These are phyloP conservation scores for Steatocranus sp. DNA, from an alignment of 2,797 vertebrate species.

Conservation along the genomic window DNA sequence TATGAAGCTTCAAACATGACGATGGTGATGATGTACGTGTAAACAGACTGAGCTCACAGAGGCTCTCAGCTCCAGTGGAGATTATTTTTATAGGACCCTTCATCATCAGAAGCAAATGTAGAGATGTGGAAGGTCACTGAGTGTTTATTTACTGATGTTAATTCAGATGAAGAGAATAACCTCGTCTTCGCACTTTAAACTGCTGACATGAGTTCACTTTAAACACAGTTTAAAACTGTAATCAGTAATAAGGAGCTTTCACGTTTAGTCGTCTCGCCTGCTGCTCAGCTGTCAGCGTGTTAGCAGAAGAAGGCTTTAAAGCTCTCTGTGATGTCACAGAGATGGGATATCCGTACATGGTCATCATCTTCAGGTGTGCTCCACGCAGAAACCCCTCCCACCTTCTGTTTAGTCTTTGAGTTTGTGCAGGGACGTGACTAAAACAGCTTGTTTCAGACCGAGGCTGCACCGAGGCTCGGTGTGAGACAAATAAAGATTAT, in stretches of 20 bases:
- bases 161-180: background rate
- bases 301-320: background rate
- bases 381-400: background rate
- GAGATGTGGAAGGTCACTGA: background rate
- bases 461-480: background rate
- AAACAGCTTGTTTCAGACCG: background rate
- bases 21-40: background rate
- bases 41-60: background rate
- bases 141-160: background rate
- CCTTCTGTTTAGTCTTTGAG: background rate
- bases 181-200: accelerated
- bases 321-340: background rate
- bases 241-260: background rate
- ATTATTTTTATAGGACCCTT: background rate
- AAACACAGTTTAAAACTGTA: background rate
- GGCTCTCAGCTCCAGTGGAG: background rate
- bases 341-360: background rate
- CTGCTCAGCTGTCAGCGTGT: background rate
- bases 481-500: background rate
- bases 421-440: background rate
- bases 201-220: background rate
- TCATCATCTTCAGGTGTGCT: background rate
- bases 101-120: background rate
- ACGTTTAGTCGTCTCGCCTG: background rate
- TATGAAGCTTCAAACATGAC: accelerated